Evolutionary conservation across 2,888 invertebrate genomes (phyloP), one percentile per base, ranked within the genome.

Genomic region (Eupsilia transversa): DNA sequence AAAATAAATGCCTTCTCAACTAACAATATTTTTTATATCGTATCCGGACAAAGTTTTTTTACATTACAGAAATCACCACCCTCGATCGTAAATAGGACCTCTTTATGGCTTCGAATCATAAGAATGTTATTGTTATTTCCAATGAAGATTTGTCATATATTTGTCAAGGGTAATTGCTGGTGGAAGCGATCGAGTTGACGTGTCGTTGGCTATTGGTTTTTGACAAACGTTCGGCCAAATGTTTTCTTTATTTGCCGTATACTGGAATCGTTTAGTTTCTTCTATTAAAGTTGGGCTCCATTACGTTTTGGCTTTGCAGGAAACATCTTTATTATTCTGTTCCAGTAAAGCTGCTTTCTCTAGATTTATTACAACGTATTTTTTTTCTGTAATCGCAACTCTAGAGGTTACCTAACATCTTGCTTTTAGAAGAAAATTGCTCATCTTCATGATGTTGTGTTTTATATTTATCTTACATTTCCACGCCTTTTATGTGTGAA

Each of bases 1-100:
- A 92, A 93, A 93, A 92, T 90, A 92, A 92, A 92, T 91, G 93
- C 90, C 89, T 90, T 84, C 89, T 91, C 90, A 87, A 90, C 89
- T 89, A 89, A 88, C 90, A 88, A 91, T 91, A 91, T 89, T 88
- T 90, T 91, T 92, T 93, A 91, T 90, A 89, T 88, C 86, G 75
- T 68, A 78, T 75, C 76, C 79, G 85, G 80, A 84, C 84, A 79
- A 86, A 86, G 82, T 82, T 86, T 84, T 84, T 90, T 87, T 84
- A 82, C 88, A 87, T 86, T 76, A 84, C 65, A 83, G 87, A 89
- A 90, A 90, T 89, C 87, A 89, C 87, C 85, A 86, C 82, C 66
- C 86, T 74, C 38, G 79, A 78, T 88, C 87, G 86, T 90, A 91
- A 91, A 91, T 88, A 88, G 79, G 83, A 79, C 87, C 86, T 88